Evolutionary conservation across 2,113 vertebrate species (phyloP).

Genomic region (Laticauda colubrina): DNA sequence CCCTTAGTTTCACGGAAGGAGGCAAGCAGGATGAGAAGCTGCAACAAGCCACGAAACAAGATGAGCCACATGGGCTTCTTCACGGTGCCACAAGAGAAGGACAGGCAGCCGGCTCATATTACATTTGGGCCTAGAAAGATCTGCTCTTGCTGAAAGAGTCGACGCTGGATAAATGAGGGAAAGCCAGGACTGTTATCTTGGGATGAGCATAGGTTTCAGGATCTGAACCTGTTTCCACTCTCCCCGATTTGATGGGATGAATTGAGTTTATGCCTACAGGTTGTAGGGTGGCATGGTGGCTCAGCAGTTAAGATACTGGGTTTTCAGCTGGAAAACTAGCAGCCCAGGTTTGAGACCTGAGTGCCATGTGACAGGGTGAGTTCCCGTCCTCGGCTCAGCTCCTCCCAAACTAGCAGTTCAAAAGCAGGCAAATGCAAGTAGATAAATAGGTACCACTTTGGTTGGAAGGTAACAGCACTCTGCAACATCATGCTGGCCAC

Average conservation of each 20-base stretch:
- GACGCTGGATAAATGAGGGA: too few species aligned
- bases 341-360: background rate
- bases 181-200: background rate
- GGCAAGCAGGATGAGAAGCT: constrained; percentile 43
- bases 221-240: background rate
- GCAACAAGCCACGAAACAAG: constrained; percentile 43
- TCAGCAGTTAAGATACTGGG: background rate
- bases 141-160: constrained; percentile 35
- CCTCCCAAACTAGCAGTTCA: background rate
- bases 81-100: constrained; percentile 45
- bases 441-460: background rate
- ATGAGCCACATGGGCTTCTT: constrained; percentile 49
- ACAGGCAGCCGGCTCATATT: constrained; percentile 30
- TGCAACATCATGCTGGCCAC: too few species aligned
- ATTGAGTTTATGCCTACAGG: background rate
- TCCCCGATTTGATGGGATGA: background rate
- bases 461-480: background rate
- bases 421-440: background rate
- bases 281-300: background rate
- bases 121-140: constrained; percentile 23
- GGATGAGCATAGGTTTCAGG: background rate
- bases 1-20: constrained; percentile 44
- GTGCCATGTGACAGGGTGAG: background rate
- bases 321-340: background rate
- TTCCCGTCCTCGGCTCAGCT: background rate